These are phyloP conservation scores for Bemisia tabaci DNA, from an alignment of 1,140 invertebrate species.

Conservation along the genomic window DNA sequence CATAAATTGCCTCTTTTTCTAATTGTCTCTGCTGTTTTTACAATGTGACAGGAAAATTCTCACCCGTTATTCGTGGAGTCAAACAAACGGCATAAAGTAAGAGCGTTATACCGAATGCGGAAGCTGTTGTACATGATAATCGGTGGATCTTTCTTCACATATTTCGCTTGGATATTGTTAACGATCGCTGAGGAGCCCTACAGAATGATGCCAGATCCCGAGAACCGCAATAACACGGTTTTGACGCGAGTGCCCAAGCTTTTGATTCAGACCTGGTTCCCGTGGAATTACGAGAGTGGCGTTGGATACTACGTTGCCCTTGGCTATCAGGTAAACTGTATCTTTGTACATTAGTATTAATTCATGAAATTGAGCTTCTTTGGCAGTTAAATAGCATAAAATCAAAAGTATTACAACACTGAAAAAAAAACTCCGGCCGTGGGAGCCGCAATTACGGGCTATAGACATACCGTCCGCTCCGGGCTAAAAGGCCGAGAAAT, in stretches of 20 bases:
- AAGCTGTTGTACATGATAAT: constrained; percentile 51
- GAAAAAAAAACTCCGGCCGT: no score
- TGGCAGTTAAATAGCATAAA: no score
- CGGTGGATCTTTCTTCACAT: constrained; percentile 36
- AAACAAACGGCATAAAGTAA: constrained; percentile 55
- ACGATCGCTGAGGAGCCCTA: constrained; percentile 63
- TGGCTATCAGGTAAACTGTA: constrained; percentile 44
- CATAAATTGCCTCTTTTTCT: no score
- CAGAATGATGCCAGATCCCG: constrained; percentile 46
- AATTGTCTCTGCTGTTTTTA: no score
- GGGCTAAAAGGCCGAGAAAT: no score
- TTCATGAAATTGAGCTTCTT: no score
- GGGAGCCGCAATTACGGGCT: no score
- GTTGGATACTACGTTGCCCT: constrained; percentile 48
- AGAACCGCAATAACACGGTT: constrained; percentile 51
- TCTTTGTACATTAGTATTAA: no score
- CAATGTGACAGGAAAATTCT: constrained; percentile 46
- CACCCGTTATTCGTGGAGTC: constrained; percentile 74
- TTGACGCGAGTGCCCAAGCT: constrained; percentile 53
- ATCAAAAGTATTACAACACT: no score
- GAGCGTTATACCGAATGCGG: constrained; percentile 60
- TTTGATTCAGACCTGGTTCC: constrained; percentile 58
- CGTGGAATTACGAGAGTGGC: constrained; percentile 51
- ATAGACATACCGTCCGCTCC: no score
- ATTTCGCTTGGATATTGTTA: constrained; percentile 49